Percentiles rank a stretch among this genome's conserved stretches.
These are phyloP conservation scores for Pteromalus puparum DNA, from an alignment of 1,140 invertebrate genomes.

Conservation along the genomic window DNA sequence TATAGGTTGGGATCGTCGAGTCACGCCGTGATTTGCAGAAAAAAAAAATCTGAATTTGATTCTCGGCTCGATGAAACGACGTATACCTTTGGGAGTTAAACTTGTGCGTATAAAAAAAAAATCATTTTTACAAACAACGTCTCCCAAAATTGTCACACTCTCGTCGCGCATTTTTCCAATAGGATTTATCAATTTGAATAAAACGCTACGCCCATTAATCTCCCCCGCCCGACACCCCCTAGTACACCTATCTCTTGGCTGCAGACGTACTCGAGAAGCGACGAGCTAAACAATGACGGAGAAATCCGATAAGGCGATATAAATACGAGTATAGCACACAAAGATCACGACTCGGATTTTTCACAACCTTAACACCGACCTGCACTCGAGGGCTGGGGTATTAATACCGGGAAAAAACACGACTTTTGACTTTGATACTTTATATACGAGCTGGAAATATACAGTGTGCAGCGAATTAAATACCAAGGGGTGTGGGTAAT, in stretches of 20 bases:
- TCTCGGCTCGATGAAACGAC: no score
- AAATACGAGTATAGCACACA: constrained; percentile 7
- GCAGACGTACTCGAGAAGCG: not conserved
- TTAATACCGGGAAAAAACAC: constrained; percentile 2
- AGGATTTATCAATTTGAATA: not conserved
- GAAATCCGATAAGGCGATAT: constrained; percentile 36
- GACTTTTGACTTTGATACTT: constrained; percentile 36
- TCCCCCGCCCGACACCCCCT: not conserved
- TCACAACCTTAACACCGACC: constrained; percentile 27
- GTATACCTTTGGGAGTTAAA: no score
- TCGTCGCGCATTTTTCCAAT: no score
- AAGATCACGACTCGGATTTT: constrained; percentile 26
- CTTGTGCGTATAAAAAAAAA: not conserved
- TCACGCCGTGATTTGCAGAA: not conserved
- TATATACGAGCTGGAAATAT: constrained; percentile 17
- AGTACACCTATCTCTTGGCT: not conserved
- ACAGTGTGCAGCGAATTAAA: constrained; percentile 29
- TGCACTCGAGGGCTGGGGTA: not conserved
- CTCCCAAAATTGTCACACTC: no score
- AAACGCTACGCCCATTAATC: not conserved
- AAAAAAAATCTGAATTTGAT: not conserved
- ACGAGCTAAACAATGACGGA: constrained; percentile 10
- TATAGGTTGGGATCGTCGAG: not conserved
- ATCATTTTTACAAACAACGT: not conserved
- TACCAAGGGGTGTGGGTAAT: not conserved